Percentiles rank a stretch among this genome's conserved stretches.
Conservation (phyloP, 2,888 invertebrate genomes). For the Scaptodrosophila latifasciaeformis region DNA sequence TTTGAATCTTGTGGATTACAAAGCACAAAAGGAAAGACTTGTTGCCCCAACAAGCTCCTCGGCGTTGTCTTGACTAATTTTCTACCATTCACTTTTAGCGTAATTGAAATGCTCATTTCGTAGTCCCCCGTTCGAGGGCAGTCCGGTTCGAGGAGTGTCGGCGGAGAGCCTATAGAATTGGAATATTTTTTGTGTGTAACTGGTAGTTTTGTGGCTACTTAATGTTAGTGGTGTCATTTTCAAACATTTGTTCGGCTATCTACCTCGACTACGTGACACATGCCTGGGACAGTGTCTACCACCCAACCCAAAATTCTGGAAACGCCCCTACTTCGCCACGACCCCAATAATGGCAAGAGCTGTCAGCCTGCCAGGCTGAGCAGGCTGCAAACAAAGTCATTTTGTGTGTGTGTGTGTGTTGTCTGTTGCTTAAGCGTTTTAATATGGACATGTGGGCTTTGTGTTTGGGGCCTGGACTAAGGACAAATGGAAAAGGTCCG, state of each 20-base stretch:
- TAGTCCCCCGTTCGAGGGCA: background rate
- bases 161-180: no score
- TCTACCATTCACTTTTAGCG: slow-evolving; percentile 36
- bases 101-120: slow-evolving; percentile 52
- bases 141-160: slow-evolving; percentile 31
- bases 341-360: slow-evolving; percentile 7
- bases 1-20: slow-evolving; percentile 16
- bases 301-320: slow-evolving; percentile 1
- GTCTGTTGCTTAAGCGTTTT: slow-evolving; percentile 25
- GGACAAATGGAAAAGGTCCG: no score
- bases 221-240: slow-evolving; percentile 40
- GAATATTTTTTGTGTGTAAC: no score
- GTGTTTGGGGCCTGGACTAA: no score
- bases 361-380: slow-evolving; percentile 13
- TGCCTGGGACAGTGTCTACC: slow-evolving; percentile 27
- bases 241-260: slow-evolving; percentile 48
- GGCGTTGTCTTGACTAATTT: slow-evolving; percentile 7
- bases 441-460: slow-evolving; percentile 47
- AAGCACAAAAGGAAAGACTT: slow-evolving; percentile 12
- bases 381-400: slow-evolving; percentile 53
- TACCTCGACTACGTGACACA: slow-evolving; percentile 53
- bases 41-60: no score
- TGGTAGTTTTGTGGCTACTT: no score
- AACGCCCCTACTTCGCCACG: no score
- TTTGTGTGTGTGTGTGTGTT: no score